phyloP scores from a whole-genome alignment of 2,888 invertebrate genomes.

The Lepetodrilus schrolli region DNA sequence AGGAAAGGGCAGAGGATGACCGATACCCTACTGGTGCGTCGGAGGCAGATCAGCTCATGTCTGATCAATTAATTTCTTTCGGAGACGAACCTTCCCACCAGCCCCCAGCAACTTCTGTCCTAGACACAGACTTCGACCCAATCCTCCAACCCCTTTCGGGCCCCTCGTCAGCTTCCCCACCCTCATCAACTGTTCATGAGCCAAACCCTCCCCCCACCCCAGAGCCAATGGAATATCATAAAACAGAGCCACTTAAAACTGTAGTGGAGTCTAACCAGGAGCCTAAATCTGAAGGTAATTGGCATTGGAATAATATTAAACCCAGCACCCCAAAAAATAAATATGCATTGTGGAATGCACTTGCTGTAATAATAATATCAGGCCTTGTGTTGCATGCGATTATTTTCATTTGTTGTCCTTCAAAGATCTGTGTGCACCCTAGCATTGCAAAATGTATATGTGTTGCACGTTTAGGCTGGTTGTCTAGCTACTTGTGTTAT shows the following conservation, averaged over 20 bases:
- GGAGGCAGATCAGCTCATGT: constrained; percentile 44
- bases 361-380: too few relatives aligned
- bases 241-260: constrained; percentile 34
- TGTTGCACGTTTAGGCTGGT: too few relatives aligned
- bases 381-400: too few relatives aligned
- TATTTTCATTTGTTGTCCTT: too few relatives aligned
- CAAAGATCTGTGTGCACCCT: too few relatives aligned
- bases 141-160: constrained; percentile 33
- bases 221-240: constrained; percentile 27
- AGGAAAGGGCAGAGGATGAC: constrained; percentile 62
- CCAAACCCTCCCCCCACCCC: constrained; percentile 41
- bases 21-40: constrained; percentile 54
- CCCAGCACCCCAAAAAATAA: too few relatives aligned
- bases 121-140: constrained; percentile 39
- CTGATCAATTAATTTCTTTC: constrained; percentile 46
- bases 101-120: constrained; percentile 41
- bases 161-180: constrained; percentile 35
- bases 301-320: too few relatives aligned
- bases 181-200: constrained; percentile 35
- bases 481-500: too few relatives aligned
- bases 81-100: constrained; percentile 39
- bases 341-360: too few relatives aligned
- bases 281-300: constrained; percentile 38
- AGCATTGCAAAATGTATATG: too few relatives aligned
- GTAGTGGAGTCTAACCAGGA: constrained; percentile 31